Base-by-base conservation (phyloP, 2,797 vertebrate species). In the Lithobates pipiens region DNA sequence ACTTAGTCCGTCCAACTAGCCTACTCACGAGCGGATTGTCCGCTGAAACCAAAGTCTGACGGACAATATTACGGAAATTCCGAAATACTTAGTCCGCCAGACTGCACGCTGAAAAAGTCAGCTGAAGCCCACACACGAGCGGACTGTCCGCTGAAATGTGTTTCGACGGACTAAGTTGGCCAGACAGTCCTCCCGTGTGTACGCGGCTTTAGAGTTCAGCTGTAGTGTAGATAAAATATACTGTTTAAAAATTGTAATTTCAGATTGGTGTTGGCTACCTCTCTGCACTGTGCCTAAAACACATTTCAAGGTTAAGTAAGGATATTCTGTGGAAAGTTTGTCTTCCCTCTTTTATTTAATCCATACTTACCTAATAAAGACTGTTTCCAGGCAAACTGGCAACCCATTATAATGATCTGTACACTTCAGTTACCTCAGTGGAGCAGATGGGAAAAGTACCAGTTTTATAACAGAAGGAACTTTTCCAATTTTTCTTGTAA, bases 391-490 rank as follows among this genome's bases (percentile, higher is more conserved):
- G 65, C 65, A 67, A 67, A 29, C 5, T 42, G 54, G 70, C 23
- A 63, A 54, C 54, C 36, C 39, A 32, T 34, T 73, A 46, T 73
- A 68, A 63, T 63, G 71, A 82, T 68, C n/a, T 54, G 70, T 72
- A 29, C 70, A 74, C 18, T 74, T 46, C 29, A 76, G 80, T 75
- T 75, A 75, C 80, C 27, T 79, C 25, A 69, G 25, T 23, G 44
- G 39, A 69, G 39, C 77, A 79, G 42, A 79, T 79, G 63, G 65
- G 15, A 69, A 79, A 79, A 69, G 61, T 29, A n/a, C 32, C 44
- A 44, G 25, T 79, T 69, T 69, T 69, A 68, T 68, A 67, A 79
- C 42, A 79, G 21, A 68, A 68, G 5, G 18, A 46, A 79, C 63
- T 7, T 23, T 65, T 67, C n/a, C 63, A 69, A 42, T 32, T n/a